These are phyloP conservation scores for Nansenia antarctica DNA, from an alignment of 2,113 vertebrate genomes.

Conservation along the genomic window DNA sequence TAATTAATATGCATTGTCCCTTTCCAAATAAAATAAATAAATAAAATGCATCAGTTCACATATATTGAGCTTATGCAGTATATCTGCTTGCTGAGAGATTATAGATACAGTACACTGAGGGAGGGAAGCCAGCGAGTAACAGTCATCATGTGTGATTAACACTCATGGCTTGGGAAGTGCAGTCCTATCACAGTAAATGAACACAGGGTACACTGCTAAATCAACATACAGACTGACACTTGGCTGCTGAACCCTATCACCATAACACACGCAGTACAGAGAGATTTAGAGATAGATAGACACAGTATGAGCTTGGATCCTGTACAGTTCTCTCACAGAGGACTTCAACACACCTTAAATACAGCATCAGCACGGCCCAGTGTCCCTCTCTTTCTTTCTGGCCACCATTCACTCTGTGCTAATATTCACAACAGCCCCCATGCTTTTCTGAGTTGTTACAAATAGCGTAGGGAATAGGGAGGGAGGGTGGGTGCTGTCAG, in stretches of 20 bases:
- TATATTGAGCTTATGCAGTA: no score
- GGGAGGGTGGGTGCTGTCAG: neutral
- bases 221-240: constrained; percentile 3
- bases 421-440: neutral
- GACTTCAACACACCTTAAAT: neutral
- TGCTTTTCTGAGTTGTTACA: neutral
- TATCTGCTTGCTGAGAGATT: no score
- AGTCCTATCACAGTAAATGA: constrained; percentile 8
- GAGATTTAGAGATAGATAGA: neutral
- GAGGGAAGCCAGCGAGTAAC: no score
- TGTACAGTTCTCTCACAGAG: neutral
- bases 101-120: no score
- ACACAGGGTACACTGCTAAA: neutral
- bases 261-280: neutral
- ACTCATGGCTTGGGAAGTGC: constrained; percentile 2
- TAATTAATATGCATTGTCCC: no score
- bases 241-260: neutral
- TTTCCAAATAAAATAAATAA: no score
- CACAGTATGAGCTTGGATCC: neutral
- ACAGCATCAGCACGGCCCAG: neutral
- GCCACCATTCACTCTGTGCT: neutral
- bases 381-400: neutral
- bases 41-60: no score
- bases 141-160: neutral
- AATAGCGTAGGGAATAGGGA: neutral